These are phyloP conservation scores for Smithornis capensis DNA, from an alignment of 2,113 vertebrate species.

Conservation along the genomic window DNA sequence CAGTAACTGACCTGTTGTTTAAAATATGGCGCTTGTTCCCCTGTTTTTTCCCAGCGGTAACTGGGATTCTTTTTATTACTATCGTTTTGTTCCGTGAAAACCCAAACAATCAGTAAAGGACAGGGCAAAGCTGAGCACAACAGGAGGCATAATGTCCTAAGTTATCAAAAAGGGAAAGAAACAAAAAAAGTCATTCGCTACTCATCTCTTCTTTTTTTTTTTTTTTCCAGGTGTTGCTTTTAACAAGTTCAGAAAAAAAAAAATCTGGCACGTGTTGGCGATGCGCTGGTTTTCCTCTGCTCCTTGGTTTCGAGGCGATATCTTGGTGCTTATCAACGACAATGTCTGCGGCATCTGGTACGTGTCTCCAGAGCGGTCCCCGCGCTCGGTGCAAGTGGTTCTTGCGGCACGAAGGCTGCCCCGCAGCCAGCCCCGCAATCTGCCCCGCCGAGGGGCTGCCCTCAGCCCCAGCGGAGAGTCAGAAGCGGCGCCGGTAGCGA, in stretches of 20 bases:
- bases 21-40: not conserved
- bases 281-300: not conserved
- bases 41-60: not conserved
- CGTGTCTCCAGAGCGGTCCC: not conserved
- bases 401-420: not conserved
- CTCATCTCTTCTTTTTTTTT: not conserved
- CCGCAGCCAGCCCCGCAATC: not conserved
- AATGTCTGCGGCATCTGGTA: not conserved
- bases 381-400: not conserved
- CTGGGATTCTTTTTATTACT: not conserved
- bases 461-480: not conserved
- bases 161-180: not conserved
- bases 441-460: not conserved
- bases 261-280: not conserved
- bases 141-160: not conserved
- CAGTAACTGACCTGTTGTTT: not conserved
- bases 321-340: not conserved
- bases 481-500: not conserved
- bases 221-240: not conserved
- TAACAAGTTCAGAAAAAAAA: not conserved
- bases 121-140: not conserved
- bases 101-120: conserved; percentile 27
- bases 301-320: not conserved
- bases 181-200: not conserved
- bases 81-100: conserved; percentile 17